These are phyloP conservation scores for Apostichopus parvimensis DNA, from an alignment of 35 echinoderm and acorn worm genomes.

Conservation along the genomic window DNA sequence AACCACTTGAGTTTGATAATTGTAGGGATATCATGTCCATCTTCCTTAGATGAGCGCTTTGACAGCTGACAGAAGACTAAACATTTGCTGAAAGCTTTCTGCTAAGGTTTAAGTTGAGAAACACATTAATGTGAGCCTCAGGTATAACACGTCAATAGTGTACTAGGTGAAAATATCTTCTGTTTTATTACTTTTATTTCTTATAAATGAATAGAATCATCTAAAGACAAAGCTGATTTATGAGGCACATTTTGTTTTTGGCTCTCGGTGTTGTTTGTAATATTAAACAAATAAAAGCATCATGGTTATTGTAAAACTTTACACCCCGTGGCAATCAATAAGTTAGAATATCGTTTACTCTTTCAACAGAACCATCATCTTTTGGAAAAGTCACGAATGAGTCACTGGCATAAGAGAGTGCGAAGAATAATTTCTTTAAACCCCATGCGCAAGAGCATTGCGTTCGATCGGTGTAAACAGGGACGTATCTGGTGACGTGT, in stretches of 20 bases:
- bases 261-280: no score
- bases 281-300: not conserved
- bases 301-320: not conserved
- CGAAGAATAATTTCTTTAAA: no score
- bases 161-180: no score
- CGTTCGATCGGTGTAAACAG: no score
- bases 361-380: not conserved
- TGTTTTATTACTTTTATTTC: no score
- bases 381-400: not conserved
- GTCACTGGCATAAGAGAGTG: no score
- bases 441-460: no score
- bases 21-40: conserved; percentile 30
- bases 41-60: conserved; percentile 7
- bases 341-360: not conserved
- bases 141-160: not conserved
- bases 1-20: not conserved
- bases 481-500: no score
- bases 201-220: no score
- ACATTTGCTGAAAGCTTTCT: not conserved
- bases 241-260: no score
- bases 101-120: conserved; percentile 1
- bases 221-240: no score
- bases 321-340: not conserved
- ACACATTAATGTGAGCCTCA: conserved; percentile 12
- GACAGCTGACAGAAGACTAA: not conserved